Conservation (phyloP, 2,888 invertebrate genomes). For the Yponomeuta plumbellus region DNA sequence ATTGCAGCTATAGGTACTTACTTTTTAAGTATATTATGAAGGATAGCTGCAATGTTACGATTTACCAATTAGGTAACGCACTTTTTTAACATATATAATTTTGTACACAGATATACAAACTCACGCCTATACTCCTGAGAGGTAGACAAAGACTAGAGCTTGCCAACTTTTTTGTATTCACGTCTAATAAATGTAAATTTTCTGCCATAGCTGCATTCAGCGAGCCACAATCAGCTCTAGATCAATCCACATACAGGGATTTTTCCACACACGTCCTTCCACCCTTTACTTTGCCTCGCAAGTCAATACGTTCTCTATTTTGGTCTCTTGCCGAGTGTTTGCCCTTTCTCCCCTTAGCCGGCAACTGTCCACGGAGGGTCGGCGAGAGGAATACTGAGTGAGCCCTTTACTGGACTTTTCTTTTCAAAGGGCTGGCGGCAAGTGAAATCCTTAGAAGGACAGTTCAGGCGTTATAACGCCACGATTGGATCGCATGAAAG, state of each 20-base stretch:
- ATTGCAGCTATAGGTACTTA: too few relatives aligned
- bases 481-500: too few relatives aligned
- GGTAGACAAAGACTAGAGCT: too few relatives aligned
- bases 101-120: too few relatives aligned
- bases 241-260: conserved; percentile 33
- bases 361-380: conserved; percentile 45
- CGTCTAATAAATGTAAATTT: too few relatives aligned
- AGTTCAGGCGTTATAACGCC: too few relatives aligned
- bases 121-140: too few relatives aligned
- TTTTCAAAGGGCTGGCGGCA: conserved; percentile 8
- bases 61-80: too few relatives aligned
- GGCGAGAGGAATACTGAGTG: conserved; percentile 66
- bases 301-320: conserved; percentile 74
- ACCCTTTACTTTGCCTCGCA: conserved; percentile 72
- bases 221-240: conserved; percentile 38
- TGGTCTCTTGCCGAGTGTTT: conserved; percentile 60
- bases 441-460: not conserved
- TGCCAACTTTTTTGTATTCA: too few relatives aligned
- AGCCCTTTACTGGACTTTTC: conserved; percentile 39
- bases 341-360: conserved; percentile 61
- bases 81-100: too few relatives aligned
- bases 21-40: too few relatives aligned
- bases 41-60: too few relatives aligned
- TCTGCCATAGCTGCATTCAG: not conserved
- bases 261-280: conserved; percentile 45